Percentiles rank a stretch among this genome's conserved stretches.
Evolutionary conservation across 2,888 invertebrate species (phyloP).

Genomic region (Quadroppia sp.): DNA sequence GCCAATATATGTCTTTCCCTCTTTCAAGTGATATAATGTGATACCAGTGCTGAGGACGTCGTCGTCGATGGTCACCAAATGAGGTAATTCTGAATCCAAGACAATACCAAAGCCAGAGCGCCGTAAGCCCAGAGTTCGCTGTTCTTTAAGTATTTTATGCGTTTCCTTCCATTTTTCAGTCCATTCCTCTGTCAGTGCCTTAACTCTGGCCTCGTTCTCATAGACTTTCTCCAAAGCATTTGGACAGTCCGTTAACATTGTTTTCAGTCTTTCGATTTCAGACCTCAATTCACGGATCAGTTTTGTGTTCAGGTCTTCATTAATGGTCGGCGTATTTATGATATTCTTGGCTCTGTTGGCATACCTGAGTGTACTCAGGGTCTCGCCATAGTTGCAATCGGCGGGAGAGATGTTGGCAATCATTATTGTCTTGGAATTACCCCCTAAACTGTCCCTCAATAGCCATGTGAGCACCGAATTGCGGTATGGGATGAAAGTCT

Average conservation of each 20-base stretch:
- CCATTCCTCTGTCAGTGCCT: neutral
- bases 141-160: conserved; percentile 79
- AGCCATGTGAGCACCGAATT: conserved; percentile 94
- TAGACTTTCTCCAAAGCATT: conserved; percentile 58
- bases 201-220: conserved; percentile 60
- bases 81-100: conserved; percentile 83
- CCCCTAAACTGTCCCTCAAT: conserved; percentile 92
- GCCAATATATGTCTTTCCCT: conserved; percentile 80
- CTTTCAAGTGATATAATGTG: conserved; percentile 83
- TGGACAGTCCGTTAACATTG: conserved; percentile 74
- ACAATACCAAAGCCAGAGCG: conserved; percentile 79
- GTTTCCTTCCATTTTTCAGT: conserved; percentile 73
- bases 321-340: conserved; percentile 82
- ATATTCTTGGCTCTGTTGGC: conserved; percentile 92
- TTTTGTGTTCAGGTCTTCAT: conserved; percentile 56
- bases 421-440: conserved; percentile 92
- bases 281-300: conserved; percentile 65
- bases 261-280: conserved; percentile 80
- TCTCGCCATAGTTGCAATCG: conserved; percentile 81
- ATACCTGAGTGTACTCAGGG: conserved; percentile 89
- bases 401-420: conserved; percentile 94
- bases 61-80: conserved; percentile 85
- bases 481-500: conserved; percentile 91
- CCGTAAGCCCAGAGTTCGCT: conserved; percentile 75
- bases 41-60: conserved; percentile 84